Evolutionary conservation across 2,797 vertebrate species (phyloP).

Genomic region (Pagetopsis macropterus): DNA sequence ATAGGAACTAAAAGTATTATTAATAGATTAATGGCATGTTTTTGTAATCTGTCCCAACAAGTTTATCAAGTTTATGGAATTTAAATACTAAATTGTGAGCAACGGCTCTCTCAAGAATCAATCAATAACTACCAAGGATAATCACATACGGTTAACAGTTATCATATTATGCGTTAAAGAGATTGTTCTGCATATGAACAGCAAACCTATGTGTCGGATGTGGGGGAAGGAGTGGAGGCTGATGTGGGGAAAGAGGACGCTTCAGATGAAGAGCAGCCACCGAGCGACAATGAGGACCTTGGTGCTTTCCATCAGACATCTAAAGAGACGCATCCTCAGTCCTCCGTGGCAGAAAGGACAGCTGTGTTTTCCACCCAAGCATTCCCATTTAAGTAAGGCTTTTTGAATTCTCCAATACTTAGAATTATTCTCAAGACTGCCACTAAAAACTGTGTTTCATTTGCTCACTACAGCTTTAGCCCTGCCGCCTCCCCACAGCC

Average conservation of each 20-base stretch:
- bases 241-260: constrained; percentile 29
- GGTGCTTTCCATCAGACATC: constrained; percentile 35
- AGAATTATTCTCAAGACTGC: not conserved
- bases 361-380: constrained; percentile 59
- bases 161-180: not conserved
- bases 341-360: constrained; percentile 51
- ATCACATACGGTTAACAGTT: not conserved
- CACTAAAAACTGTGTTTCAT: constrained; percentile 2
- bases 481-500: constrained; percentile 55
- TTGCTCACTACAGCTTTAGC: constrained; percentile 69
- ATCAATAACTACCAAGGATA: not conserved
- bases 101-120: not conserved
- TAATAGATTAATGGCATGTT: not conserved
- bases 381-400: constrained; percentile 77
- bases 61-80: not conserved
- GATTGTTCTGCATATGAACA: constrained; percentile 54
- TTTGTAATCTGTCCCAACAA: not conserved
- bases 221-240: constrained; percentile 46
- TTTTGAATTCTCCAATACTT: not conserved
- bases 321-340: constrained; percentile 41
- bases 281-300: constrained; percentile 22
- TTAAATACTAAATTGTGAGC: not conserved
- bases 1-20: not conserved
- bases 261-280: constrained; percentile 42
- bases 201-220: constrained; percentile 14